Evolutionary conservation across 2,797 vertebrate species (phyloP).

Genomic region (Brachymystax lenok): DNA sequence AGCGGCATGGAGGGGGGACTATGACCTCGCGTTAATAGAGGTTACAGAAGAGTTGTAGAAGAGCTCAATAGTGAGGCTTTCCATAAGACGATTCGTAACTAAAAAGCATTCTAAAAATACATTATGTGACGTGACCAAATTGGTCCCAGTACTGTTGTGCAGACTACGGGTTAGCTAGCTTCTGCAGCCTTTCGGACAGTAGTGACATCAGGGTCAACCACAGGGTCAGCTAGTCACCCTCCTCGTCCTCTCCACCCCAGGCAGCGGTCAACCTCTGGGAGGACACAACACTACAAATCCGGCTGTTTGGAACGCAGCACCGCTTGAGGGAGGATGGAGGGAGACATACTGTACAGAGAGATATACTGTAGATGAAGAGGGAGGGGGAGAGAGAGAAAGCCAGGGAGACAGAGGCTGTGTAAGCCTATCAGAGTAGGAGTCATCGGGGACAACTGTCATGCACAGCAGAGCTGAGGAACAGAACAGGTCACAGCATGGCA

Average conservation of each 20-base stretch:
- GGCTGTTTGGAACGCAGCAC: not conserved
- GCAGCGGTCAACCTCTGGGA: not conserved
- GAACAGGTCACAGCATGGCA: not conserved
- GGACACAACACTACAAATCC: not conserved
- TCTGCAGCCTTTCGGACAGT: not conserved
- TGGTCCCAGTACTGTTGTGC: not conserved
- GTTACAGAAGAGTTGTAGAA: not conserved
- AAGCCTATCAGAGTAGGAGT: too few species aligned
- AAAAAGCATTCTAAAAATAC: not conserved
- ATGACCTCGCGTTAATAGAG: not conserved
- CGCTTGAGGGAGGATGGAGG: not conserved
- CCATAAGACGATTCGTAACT: not conserved
- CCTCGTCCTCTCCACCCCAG: not conserved
- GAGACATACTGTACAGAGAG: not conserved
- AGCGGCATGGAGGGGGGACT: not conserved
- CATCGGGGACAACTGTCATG: too few species aligned
- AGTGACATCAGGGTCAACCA: not conserved
- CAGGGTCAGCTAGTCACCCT: not conserved
- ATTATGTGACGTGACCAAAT: too few species aligned
- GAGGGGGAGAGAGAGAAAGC: constrained; percentile 3
- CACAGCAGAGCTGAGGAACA: not conserved
- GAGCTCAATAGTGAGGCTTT: not conserved
- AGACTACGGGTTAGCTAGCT: not conserved
- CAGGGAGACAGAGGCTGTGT: constrained; percentile 24
- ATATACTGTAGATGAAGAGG: not conserved